Base-by-base conservation (phyloP, 2,888 invertebrate genomes). In the Oscheius sp. region DNA sequence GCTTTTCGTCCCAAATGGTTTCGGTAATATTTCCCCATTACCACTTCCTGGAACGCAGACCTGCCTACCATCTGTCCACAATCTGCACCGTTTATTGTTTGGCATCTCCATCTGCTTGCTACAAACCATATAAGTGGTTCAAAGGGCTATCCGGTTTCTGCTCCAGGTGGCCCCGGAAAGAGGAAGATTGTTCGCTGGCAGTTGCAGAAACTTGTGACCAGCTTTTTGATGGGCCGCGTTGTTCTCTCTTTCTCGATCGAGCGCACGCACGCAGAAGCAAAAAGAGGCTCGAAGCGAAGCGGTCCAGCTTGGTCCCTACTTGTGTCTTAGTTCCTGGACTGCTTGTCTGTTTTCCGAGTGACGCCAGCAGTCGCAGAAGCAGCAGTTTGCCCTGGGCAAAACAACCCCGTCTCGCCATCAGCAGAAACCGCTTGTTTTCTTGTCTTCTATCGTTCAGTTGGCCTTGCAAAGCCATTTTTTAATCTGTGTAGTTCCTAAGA, bases 201-300 rank as follows among this genome's bases (percentile, higher is more conserved):
- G n/a, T n/a, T n/a, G n/a, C 12, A 27, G 27, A 23, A 6, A n/a
- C 20, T 37, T 37, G 23, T 31, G 55, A 23, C 33, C 20, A 31
- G 55, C 55, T 55, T 37, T 55, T 55, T 57, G 17, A 37, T 37
- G 25, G 25, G 37, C 52, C 17, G 17, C 55, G 55, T 20, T 33
- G 55, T 55, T 61, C 48, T 37, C 42, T 27, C 50, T 27, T 52
- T 52, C 45, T 61, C 61, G 42, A 61, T 61, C 45, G 61, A 61
- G 61, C 61, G 61, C 61, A 42, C 61, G 61, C 61, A 29, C 61
- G 61, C 61, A 45, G 61, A 42, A 61, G 61, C 61, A 61, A 61
- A 61, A 61, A 61, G n/a, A 45, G 17, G 34, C 37, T 55, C 37
- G 6, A 34, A 12, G 55, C 55, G 55, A 27, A 27, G 57, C 57